phyloP scores from a whole-genome alignment of 1,140 invertebrate species.

The Lordiphosa collinella region DNA sequence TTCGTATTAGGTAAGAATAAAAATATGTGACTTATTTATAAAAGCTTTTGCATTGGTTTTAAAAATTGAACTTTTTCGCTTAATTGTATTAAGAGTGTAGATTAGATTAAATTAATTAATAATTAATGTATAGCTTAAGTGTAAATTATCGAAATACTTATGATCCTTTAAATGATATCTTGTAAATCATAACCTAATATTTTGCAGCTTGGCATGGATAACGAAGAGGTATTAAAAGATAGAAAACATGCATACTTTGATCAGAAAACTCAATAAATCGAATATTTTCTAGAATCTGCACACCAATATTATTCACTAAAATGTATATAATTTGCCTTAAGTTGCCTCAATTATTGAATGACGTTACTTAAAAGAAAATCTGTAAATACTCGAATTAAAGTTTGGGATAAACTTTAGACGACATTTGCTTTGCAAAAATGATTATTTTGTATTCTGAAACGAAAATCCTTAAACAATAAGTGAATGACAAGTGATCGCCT shows the following conservation, averaged over 20 bases:
- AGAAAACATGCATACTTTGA: conserved; percentile 33
- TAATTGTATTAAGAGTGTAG: too few relatives aligned
- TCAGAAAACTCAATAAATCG: conserved; percentile 2
- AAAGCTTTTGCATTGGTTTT: too few relatives aligned
- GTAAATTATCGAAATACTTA: conserved; percentile 5
- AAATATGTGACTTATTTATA: too few relatives aligned
- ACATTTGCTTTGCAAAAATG: too few relatives aligned
- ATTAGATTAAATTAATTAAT: neutral
- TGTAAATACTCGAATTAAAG: too few relatives aligned
- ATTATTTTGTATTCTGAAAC: too few relatives aligned
- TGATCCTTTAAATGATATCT: conserved; percentile 18
- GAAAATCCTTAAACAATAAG: too few relatives aligned
- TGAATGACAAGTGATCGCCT: too few relatives aligned
- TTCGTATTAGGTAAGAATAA: too few relatives aligned
- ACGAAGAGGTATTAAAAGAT: conserved; percentile 87
- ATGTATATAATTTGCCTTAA: conserved; percentile 8
- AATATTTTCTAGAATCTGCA: too few relatives aligned
- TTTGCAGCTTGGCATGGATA: conserved; percentile 90
- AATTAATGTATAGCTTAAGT: conserved; percentile 7
- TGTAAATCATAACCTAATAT: conserved; percentile 36
- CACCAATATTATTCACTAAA: neutral
- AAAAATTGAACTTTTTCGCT: too few relatives aligned
- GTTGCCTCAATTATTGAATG: conserved; percentile 4
- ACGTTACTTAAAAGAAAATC: neutral
- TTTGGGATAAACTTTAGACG: too few relatives aligned